phyloP scores from a whole-genome alignment of 1,140 invertebrate species.

The Lepidurus couesii region DNA sequence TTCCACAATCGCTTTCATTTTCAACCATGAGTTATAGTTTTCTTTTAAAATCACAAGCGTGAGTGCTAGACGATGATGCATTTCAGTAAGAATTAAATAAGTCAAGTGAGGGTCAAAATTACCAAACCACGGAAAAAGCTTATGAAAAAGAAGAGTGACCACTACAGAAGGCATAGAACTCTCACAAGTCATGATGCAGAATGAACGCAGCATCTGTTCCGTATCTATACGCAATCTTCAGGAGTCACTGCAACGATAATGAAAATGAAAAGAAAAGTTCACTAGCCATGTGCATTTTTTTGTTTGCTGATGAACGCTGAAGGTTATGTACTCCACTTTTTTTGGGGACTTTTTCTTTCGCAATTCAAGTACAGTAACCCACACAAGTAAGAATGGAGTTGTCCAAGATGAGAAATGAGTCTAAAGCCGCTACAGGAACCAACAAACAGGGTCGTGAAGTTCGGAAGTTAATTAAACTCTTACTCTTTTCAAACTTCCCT shows the following conservation, averaged over 20 bases:
- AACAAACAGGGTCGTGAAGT: not conserved
- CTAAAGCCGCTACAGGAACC: not conserved
- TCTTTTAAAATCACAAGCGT: not conserved
- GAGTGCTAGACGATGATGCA: not conserved
- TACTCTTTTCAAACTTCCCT: not conserved
- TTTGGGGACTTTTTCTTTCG: not conserved
- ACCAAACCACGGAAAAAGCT: not conserved
- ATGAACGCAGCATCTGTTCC: not conserved
- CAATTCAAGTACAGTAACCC: constrained; percentile 5
- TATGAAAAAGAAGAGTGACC: not conserved
- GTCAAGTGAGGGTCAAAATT: not conserved
- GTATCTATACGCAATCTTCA: not conserved
- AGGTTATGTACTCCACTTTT: not conserved
- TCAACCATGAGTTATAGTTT: not conserved
- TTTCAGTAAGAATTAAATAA: not conserved
- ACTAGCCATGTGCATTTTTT: not conserved
- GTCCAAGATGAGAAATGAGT: not conserved
- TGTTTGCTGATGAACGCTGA: not conserved
- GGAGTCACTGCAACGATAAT: not conserved
- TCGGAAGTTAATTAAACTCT: not conserved
- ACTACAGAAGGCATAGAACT: not conserved
- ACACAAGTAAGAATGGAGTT: not conserved
- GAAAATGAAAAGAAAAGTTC: not conserved
- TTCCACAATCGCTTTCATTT: not conserved
- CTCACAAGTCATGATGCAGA: not conserved